A percentile compares a stretch with the other conserved stretches of the same genome.
These are phyloP conservation scores for Germaria angustata DNA, from an alignment of 2,888 invertebrate species.

Conservation along the genomic window DNA sequence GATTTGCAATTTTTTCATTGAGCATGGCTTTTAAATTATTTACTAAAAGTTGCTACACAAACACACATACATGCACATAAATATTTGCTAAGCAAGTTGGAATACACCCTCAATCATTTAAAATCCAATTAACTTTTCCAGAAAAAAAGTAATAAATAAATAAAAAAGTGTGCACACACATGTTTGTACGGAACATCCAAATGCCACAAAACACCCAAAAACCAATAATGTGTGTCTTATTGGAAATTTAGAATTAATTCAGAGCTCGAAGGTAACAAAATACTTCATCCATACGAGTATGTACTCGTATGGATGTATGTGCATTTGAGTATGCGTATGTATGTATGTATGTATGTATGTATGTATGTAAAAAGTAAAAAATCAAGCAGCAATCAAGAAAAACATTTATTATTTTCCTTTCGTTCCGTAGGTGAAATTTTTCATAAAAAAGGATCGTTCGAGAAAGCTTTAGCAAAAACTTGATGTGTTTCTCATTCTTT, in stretches of 20 bases:
- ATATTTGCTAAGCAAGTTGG: not conserved
- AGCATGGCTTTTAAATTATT: constrained; percentile 14
- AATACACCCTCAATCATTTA: constrained; percentile 30
- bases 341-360: too few species aligned
- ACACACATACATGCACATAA: not conserved
- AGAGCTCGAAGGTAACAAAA: too few species aligned
- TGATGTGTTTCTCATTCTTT: too few species aligned
- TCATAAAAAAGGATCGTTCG: too few species aligned
- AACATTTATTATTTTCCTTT: too few species aligned
- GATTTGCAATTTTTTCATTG: not conserved
- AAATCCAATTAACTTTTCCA: constrained; percentile 54
- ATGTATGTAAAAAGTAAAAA: too few species aligned
- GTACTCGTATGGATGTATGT: too few species aligned
- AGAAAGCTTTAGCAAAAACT: too few species aligned
- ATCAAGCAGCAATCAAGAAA: too few species aligned
- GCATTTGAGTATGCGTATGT: too few species aligned
- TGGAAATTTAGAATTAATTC: not conserved
- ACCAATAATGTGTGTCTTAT: constrained; percentile 34
- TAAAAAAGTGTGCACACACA: not conserved
- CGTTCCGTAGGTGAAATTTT: too few species aligned
- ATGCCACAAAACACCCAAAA: constrained; percentile 34
- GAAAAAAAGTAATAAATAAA: constrained; percentile 8
- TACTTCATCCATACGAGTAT: too few species aligned
- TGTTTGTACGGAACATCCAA: not conserved
- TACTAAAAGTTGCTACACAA: not conserved